Percentiles rank a stretch among this genome's conserved stretches.
Conservation (phyloP, 2,888 invertebrate species). For the Machimus rusticus region DNA sequence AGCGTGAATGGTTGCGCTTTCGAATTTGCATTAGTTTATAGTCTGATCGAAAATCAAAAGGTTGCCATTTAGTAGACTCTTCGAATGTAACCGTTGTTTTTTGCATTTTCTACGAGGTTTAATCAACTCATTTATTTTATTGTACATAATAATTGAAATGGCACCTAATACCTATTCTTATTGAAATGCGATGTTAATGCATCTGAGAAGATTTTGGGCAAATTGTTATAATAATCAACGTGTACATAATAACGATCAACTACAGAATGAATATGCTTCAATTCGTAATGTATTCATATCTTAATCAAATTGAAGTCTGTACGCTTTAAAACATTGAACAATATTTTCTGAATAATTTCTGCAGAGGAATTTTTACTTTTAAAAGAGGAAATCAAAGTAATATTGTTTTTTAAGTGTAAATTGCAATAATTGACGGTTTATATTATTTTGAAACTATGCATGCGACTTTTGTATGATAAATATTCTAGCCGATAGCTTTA, state of each 20-base stretch:
- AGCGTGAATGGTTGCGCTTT: conserved; percentile 25
- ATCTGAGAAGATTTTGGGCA: not conserved
- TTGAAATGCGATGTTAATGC: not conserved
- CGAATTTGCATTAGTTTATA: conserved; percentile 7
- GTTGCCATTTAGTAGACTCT: conserved; percentile 26
- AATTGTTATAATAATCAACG: not conserved
- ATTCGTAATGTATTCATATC: not conserved
- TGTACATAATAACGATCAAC: not conserved
- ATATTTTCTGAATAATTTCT: not conserved
- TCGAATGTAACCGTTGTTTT: not conserved
- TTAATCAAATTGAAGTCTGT: not conserved
- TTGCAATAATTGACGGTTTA: not conserved
- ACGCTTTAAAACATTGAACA: not conserved
- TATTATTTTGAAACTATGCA: not conserved
- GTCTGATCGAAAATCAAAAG: not conserved
- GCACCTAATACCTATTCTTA: not conserved
- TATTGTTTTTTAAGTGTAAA: not conserved
- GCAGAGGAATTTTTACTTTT: not conserved
- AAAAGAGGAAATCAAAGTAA: not conserved
- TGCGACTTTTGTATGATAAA: not conserved
- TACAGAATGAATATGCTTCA: not conserved
- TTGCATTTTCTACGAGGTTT: not conserved
- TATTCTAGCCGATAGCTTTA: not conserved
- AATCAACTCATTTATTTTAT: not conserved
- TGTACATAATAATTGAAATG: not conserved